A percentile compares a stretch with the other conserved stretches of the same genome.
Evolutionary conservation across 2,113 vertebrate genomes (phyloP).

Genomic region (Psammodynastes pulverulentus): DNA sequence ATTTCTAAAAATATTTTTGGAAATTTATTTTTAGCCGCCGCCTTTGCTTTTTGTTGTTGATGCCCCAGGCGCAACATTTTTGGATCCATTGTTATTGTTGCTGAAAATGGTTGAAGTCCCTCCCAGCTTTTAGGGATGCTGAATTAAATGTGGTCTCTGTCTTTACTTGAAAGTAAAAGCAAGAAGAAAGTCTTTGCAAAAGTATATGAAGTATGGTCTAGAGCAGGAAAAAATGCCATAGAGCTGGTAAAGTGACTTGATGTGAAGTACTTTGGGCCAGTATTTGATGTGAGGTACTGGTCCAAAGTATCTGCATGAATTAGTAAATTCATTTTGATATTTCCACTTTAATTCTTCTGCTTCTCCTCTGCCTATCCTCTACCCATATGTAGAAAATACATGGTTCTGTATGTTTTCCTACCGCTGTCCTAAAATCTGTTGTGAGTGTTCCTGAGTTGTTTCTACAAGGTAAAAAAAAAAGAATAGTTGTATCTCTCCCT

Average conservation of each 20-base stretch:
- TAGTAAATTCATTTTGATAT: not conserved
- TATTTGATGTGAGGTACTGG: too few relatives aligned
- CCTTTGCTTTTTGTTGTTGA: not conserved
- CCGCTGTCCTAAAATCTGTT: constrained; percentile 40
- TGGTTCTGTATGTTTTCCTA: constrained; percentile 28
- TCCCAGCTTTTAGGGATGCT: not conserved
- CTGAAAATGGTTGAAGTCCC: not conserved
- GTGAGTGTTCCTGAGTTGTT: constrained; percentile 33
- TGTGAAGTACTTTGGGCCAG: not conserved
- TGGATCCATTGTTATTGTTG: not conserved
- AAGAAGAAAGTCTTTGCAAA: not conserved
- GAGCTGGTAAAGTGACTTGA: not conserved
- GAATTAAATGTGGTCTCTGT: not conserved
- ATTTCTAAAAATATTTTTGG: not conserved
- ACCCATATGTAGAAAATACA: not conserved
- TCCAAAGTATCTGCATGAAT: not conserved
- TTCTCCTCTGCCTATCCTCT: not conserved
- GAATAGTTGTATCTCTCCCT: constrained; percentile 30
- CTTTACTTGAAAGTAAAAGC: not conserved
- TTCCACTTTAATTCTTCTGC: not conserved
- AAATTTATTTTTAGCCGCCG: not conserved
- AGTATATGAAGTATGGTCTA: not conserved
- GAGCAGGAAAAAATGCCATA: not conserved
- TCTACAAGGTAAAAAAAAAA: constrained; percentile 31
- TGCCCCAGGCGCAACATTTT: not conserved